A percentile compares a stretch with the other conserved stretches of the same genome.
Evolutionary conservation across 2,113 vertebrate genomes (phyloP).

Genomic region (Pedionomus torquatus): DNA sequence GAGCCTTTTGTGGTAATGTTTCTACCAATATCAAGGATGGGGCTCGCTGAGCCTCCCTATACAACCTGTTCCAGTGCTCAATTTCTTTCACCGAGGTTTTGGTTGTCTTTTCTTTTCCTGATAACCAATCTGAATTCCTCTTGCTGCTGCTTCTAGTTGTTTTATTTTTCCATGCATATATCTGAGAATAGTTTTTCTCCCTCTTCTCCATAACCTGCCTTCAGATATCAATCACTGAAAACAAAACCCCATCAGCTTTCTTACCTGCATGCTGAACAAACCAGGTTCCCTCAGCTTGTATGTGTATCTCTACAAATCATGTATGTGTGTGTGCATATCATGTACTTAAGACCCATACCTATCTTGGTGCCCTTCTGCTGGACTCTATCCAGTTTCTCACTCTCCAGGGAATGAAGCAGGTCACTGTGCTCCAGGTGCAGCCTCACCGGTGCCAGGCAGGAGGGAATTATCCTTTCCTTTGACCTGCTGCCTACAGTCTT

Average conservation of each 20-base stretch:
- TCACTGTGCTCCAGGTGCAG: neutral
- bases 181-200: neutral
- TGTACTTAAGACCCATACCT: neutral
- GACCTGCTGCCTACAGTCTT: neutral
- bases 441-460: neutral
- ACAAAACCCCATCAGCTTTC: neutral
- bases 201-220: neutral
- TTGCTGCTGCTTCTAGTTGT: neutral
- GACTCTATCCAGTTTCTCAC: neutral
- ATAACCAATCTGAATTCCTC: neutral
- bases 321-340: too few relatives aligned
- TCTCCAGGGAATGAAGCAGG: neutral
- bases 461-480: neutral
- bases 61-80: neutral
- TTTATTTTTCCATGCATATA: neutral
- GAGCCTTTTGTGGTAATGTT: neutral
- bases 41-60: neutral
- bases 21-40: neutral
- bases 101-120: neutral
- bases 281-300: neutral
- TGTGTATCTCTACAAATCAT: neutral
- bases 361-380: neutral
- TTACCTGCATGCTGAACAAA: rapidly evolving
- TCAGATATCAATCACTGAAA: neutral
- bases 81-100: neutral